phyloP scores from a whole-genome alignment of 1,140 invertebrate genomes.

The Grapholita molesta region DNA sequence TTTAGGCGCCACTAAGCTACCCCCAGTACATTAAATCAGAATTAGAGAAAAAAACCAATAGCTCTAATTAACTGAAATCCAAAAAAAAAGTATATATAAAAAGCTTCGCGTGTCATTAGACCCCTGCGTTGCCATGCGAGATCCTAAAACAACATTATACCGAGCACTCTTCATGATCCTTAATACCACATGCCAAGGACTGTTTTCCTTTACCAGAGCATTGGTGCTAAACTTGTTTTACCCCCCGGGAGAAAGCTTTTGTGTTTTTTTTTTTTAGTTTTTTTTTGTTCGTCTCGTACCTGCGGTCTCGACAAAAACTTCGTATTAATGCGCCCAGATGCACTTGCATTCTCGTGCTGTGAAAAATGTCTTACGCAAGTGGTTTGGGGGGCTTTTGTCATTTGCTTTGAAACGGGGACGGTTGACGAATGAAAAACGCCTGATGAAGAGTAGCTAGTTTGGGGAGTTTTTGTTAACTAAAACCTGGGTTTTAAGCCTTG shows the following conservation, averaged over 20 bases:
- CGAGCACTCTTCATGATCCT: not conserved
- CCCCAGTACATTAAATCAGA: conserved; percentile 4
- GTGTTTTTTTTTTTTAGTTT: not conserved
- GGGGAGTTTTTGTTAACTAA: conserved; percentile 24
- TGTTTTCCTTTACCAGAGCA: not conserved
- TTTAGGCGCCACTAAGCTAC: not conserved
- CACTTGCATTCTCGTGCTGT: not conserved
- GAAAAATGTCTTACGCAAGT: not conserved
- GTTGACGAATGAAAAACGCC: not conserved
- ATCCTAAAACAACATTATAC: not conserved
- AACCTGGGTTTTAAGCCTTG: conserved; percentile 40
- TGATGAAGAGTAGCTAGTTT: not conserved
- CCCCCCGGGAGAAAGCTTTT: conserved; percentile 10
- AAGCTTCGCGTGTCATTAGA: conserved; percentile 11
- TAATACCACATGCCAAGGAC: not conserved
- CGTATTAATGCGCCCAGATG: conserved; percentile 6
- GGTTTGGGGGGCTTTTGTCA: not conserved
- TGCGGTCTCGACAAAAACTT: conserved; percentile 6
- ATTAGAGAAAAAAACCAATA: conserved; percentile 17
- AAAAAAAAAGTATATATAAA: conserved; percentile 1
- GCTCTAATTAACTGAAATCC: conserved; percentile 3
- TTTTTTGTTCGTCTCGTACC: conserved; percentile 4
- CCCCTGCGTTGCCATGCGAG: not conserved
- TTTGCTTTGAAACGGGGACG: not conserved
- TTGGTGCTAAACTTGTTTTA: not conserved